A percentile compares a stretch with the other conserved stretches of the same genome.
Conservation (phyloP, 2,888 invertebrate species). For the Tryphoninae sp. region DNA sequence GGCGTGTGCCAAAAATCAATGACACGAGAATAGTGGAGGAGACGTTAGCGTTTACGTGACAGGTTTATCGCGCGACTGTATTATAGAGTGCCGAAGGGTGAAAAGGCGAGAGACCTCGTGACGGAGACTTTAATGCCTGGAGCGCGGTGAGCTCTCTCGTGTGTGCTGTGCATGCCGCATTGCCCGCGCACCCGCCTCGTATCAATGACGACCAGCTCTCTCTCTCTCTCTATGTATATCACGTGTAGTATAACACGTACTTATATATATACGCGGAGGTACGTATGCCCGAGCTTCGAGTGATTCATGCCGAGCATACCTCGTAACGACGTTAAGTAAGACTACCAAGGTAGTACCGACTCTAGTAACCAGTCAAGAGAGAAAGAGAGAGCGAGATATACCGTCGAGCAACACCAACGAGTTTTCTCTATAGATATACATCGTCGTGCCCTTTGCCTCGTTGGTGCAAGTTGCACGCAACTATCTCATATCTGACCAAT, state of each 20-base stretch:
- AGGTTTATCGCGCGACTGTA: conserved; percentile 64
- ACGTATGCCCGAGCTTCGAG: conserved; percentile 45
- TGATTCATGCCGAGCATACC: conserved; percentile 65
- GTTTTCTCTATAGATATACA: conserved; percentile 6
- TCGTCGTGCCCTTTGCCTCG: conserved; percentile 20
- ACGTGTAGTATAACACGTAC: conserved; percentile 25
- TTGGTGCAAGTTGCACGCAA: conserved; percentile 11
- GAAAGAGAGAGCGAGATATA: conserved; percentile 18
- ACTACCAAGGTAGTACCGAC: conserved; percentile 54
- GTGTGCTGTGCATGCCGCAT: conserved; percentile 47
- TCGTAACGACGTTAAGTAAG: conserved; percentile 66
- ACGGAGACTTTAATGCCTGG: conserved; percentile 66
- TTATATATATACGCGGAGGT: conserved; percentile 41
- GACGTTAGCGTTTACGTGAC: conserved; percentile 53
- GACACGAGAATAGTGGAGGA: conserved; percentile 44
- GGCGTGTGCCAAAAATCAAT: conserved; percentile 48
- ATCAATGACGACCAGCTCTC: conserved; percentile 57
- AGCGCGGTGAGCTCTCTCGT: conserved; percentile 57
- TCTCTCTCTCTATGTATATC: conserved; percentile 15
- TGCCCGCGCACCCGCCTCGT: conserved; percentile 50
- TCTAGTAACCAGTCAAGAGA: conserved; percentile 36
- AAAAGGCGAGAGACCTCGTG: conserved; percentile 58
- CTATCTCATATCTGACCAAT: conserved; percentile 16
- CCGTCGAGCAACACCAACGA: conserved; percentile 49
- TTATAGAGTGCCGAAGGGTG: conserved; percentile 63